Conservation (phyloP, 2,797 vertebrate species). For the Malacoctenus gilli region DNA sequence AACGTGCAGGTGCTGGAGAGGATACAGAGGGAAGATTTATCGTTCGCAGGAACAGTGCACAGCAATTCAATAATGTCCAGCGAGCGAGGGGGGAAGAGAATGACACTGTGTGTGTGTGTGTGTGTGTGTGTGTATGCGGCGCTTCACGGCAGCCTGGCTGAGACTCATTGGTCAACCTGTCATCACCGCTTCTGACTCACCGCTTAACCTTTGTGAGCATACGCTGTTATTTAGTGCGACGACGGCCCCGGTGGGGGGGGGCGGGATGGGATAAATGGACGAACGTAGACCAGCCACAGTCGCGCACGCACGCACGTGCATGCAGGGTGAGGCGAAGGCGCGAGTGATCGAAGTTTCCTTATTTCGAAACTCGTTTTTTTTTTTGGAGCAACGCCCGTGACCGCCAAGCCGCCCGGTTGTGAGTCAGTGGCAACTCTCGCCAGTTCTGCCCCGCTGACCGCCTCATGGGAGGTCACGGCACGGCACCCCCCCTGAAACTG, state of each 20-base stretch:
- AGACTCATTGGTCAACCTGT: slow-evolving; percentile 70
- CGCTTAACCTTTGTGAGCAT: slow-evolving; percentile 74
- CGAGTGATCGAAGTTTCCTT: too few relatives aligned
- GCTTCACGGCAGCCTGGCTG: slow-evolving; percentile 45
- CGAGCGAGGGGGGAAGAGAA: slow-evolving; percentile 34
- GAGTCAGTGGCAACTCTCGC: too few relatives aligned
- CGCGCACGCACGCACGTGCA: slow-evolving; percentile 8
- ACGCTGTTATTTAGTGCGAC: slow-evolving; percentile 67
- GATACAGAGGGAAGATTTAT: slow-evolving; percentile 31
- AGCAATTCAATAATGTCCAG: slow-evolving; percentile 44
- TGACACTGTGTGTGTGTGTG: slow-evolving; percentile 13
- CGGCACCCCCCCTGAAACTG: too few relatives aligned
- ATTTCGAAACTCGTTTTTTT: too few relatives aligned
- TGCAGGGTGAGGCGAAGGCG: too few relatives aligned
- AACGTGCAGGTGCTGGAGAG: slow-evolving; percentile 5
- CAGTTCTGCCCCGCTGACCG: too few relatives aligned
- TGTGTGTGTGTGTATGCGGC: slow-evolving; percentile 37
- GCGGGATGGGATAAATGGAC: slow-evolving; percentile 58
- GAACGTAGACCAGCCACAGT: neutral
- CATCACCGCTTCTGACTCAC: slow-evolving; percentile 72
- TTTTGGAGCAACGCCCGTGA: too few relatives aligned
- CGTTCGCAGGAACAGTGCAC: slow-evolving; percentile 28
- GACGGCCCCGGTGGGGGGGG: slow-evolving; percentile 42
- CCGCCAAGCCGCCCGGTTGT: too few relatives aligned
- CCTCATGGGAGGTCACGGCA: too few relatives aligned